These are phyloP conservation scores for Ips nitidus DNA, from an alignment of 1,140 invertebrate species.

Conservation along the genomic window DNA sequence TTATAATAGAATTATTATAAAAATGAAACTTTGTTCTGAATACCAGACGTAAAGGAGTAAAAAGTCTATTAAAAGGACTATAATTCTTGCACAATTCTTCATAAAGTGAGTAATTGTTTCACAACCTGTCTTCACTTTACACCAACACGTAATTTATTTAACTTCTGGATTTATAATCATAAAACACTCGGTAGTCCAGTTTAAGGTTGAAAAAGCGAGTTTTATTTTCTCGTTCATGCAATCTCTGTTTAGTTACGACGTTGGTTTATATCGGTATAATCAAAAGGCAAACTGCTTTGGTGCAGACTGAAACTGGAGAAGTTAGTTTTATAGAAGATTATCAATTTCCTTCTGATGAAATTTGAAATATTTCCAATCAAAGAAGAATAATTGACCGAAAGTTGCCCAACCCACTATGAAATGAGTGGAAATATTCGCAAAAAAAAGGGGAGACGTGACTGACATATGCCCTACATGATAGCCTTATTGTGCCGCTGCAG, in stretches of 20 bases:
- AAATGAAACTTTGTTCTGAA: background rate
- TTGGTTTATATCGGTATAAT: slow-evolving; percentile 40
- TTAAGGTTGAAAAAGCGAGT: slow-evolving; percentile 25
- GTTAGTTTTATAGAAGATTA: background rate
- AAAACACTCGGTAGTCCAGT: slow-evolving; percentile 20
- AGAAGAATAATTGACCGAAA: too few species aligned
- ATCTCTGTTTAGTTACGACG: slow-evolving; percentile 39
- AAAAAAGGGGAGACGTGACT: background rate
- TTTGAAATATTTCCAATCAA: too few species aligned
- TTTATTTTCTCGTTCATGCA: slow-evolving; percentile 40
- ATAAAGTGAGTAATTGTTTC: slow-evolving; percentile 18
- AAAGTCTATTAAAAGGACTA: too few species aligned
- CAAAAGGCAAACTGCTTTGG: slow-evolving; percentile 36
- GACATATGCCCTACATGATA: background rate
- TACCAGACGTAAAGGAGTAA: background rate
- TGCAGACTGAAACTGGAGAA: slow-evolving; percentile 10
- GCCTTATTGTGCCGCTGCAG: background rate
- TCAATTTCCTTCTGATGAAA: background rate
- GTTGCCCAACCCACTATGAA: too few species aligned
- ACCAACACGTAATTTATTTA: slow-evolving; percentile 29
- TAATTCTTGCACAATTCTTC: background rate
- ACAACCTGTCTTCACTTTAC: slow-evolving; percentile 26
- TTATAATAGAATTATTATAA: background rate
- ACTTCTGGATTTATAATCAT: slow-evolving; percentile 23
- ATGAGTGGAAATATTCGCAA: background rate